Evolutionary conservation across 2,797 vertebrate species (phyloP), one percentile per base, ranked within the genome.

Genomic region (Muscicapa comitata): DNA sequence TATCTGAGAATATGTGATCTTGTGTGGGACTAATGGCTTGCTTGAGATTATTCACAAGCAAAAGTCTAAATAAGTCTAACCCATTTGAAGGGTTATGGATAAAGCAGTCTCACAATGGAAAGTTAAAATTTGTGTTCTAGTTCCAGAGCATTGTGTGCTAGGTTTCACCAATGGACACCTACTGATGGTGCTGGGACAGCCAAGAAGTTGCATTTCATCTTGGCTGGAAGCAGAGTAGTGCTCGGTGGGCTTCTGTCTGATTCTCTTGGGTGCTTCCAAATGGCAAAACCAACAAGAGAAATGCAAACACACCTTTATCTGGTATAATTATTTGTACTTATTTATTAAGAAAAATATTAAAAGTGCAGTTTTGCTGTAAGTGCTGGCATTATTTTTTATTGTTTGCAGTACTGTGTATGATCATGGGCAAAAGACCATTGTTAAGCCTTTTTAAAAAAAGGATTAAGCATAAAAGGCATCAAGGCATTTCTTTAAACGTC

Each of bases 401-500:
- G 9, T 51, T 35, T 82, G 9, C 21, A 14, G 9, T 54, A 67
- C 43, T 48, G 40, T 1, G 1, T 58, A 8, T 50, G 58, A 73
- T 54, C 53, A 25, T 0, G 2, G 62, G 42, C 14, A 17, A 29
- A 83, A 78, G 43, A 42, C 37, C 5, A 11, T 28, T 65, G 24
- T 47, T 81, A 51, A 59, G 11, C 9, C 13, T 35, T 50, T 20
- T 9, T 13, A 20, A 19, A 31, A 21, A 42, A 35, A 67, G 8
- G 26, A 16, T 13, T 6, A 25, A 23, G 61, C 31, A 28, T 57
- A 58, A 77, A 70, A 94, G 85, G 68, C 73, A 42, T 25, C 90
- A 71, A 95, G 80, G 62, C 90, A 59, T 97, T 97, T 96, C 88
- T 91, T 95, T 94, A 95, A 96, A 96, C 43, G 19, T 93, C 94